Percentiles rank a stretch among this genome's conserved stretches.
These are phyloP conservation scores for Bos javanicus DNA, from an alignment of 2,113 vertebrate species.

Conservation along the genomic window DNA sequence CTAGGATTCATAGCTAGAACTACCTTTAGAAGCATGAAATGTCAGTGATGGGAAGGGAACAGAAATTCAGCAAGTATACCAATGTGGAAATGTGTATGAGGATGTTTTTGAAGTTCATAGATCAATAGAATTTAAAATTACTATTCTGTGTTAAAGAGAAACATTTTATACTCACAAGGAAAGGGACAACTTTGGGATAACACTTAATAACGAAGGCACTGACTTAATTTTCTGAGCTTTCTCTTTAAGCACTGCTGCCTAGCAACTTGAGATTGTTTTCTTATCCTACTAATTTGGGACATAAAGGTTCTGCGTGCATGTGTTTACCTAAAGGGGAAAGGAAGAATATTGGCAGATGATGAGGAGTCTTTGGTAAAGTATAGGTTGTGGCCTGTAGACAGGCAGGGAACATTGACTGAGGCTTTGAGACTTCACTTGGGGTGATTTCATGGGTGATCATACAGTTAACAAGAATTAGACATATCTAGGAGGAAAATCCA, in stretches of 20 bases:
- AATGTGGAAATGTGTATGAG: not conserved
- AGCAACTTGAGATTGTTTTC: conserved; percentile 78
- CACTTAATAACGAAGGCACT: conserved; percentile 68
- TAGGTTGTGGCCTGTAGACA: not conserved
- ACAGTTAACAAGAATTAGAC: not conserved
- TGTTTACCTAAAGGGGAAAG: not conserved
- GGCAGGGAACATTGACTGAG: not conserved
- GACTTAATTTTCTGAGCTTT: conserved; percentile 70
- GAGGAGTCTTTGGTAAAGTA: not conserved
- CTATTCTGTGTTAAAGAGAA: conserved; percentile 40
- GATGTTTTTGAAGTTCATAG: not conserved
- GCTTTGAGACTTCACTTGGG: not conserved
- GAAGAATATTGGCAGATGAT: not conserved
- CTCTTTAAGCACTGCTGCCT: conserved; percentile 74
- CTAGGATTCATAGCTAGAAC: not conserved
- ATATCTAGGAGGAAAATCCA: not conserved
- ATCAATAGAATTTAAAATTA: conserved; percentile 8
- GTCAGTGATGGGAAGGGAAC: not conserved
- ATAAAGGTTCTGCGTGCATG: not conserved
- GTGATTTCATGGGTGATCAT: not conserved
- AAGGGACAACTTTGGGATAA: conserved; percentile 9
- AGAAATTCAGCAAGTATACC: not conserved
- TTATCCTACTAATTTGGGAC: conserved; percentile 71
- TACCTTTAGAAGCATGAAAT: not conserved
- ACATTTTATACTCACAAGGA: not conserved